Evolutionary conservation across 2,113 vertebrate species (phyloP), one percentile per base, ranked within the genome.

Genomic region (Theristicus caerulescens): DNA sequence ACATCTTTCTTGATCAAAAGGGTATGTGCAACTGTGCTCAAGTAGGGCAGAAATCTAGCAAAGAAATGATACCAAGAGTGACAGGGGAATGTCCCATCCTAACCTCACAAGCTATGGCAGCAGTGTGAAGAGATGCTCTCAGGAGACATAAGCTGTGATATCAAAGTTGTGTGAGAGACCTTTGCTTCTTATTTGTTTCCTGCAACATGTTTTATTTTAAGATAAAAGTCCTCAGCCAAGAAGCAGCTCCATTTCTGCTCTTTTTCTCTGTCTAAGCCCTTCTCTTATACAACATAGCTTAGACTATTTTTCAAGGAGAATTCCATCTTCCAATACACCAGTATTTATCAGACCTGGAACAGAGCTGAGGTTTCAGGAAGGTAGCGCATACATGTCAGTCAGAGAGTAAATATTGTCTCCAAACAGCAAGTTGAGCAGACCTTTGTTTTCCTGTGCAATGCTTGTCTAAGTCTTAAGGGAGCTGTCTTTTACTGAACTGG

Each of bases 401-500:
- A 94, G 62, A 80, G 66, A 94, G 85, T 67, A 97, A 92, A 92
- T 59, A 89, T 21, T 55, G 80, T 78, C 91, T 86, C 82, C 20
- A 0, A 90, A 93, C 81, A 88, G 74, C 55, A 67, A 89, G 59
- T 18, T 44, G 72, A 86, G 57, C 62, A 92, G 93, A 94, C 93
- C 90, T 94, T 95, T 95, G 80, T 73, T 91, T 82, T 83, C 80
- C 82, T 52, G 64, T 21, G 72, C 40, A 81, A 15, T 51, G 83
- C 78, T 82, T 89, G 66, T n/a, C 64, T 83, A 90, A 82, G 73
- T 85, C 96, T 89, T 86, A n/a, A 78, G 93, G 91, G 94, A 96
- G 62, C 57, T 88, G 74, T 38, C 80, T 88, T 90, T 70, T 76
- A 87, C 80, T 73, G 64, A 80, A 67, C 61, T 5, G 1, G 74